Evolutionary conservation across 37 sponge, comb jelly and placozoan genomes (phyloP).

Genomic region (Diacarnus erythraeanus): DNA sequence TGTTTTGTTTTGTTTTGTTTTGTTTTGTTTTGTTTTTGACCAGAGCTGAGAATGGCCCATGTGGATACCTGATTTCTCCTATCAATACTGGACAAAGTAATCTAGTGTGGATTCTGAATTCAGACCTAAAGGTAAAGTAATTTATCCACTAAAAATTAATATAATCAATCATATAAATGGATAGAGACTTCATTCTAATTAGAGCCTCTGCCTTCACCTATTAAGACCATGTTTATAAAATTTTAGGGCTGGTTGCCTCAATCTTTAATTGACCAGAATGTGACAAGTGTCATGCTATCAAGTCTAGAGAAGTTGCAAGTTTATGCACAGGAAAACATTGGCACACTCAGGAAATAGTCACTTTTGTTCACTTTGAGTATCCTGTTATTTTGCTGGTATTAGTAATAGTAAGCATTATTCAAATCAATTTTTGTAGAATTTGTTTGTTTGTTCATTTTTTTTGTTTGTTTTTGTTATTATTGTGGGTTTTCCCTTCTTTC

Average conservation of each 20-base stretch:
- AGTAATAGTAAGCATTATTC: too few species aligned
- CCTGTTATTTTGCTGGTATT: too few species aligned
- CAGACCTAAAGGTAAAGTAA: conserved; percentile 55
- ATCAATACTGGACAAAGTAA: background rate
- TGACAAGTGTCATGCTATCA: background rate
- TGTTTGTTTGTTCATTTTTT: too few species aligned
- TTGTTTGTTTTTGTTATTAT: too few species aligned
- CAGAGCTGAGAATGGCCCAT: conserved; percentile 58
- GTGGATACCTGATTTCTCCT: conserved; percentile 42
- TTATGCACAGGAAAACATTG: background rate
- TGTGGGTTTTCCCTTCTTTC: too few species aligned
- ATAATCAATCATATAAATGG: background rate
- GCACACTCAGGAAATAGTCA: too few species aligned
- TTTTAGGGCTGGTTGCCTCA: background rate
- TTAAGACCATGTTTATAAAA: background rate
- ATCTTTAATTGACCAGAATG: background rate
- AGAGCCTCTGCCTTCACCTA: background rate
- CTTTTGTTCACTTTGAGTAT: too few species aligned
- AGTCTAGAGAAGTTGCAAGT: background rate
- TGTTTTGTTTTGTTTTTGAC: background rate
- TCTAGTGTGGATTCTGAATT: conserved; percentile 35
- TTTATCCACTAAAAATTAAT: background rate
- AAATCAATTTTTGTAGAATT: too few species aligned
- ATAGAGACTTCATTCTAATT: background rate
- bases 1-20: background rate